These are phyloP conservation scores for Zele albiditarsus DNA, from an alignment of 2,888 invertebrate species.

Conservation along the genomic window DNA sequence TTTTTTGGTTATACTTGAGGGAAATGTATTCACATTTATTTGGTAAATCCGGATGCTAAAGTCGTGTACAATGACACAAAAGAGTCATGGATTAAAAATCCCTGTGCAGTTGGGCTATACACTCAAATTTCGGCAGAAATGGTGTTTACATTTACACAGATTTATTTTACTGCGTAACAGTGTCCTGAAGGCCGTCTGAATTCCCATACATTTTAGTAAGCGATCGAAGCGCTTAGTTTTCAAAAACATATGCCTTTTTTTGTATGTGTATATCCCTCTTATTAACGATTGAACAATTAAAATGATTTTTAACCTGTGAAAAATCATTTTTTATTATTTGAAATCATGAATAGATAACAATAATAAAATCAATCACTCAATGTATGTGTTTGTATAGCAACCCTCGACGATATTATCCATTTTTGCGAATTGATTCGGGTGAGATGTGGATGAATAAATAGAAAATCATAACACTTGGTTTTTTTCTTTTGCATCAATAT, in stretches of 20 bases:
- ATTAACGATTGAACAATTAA: background rate
- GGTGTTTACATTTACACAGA: background rate
- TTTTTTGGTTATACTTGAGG: background rate
- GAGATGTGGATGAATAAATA: too few species aligned
- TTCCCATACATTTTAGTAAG: background rate
- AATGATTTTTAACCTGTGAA: too few species aligned
- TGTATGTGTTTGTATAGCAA: too few species aligned
- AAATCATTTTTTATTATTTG: too few species aligned
- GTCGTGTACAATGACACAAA: too few species aligned
- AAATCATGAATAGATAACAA: too few species aligned
- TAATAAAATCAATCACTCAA: too few species aligned
- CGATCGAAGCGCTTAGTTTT: slow-evolving; percentile 1
- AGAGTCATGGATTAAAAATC: too few species aligned
- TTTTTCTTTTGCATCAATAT: background rate
- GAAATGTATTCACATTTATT: background rate
- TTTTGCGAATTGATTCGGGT: too few species aligned
- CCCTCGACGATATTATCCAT: too few species aligned
- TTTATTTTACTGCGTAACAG: background rate
- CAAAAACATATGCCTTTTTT: background rate
- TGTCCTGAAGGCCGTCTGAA: background rate
- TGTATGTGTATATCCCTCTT: background rate
- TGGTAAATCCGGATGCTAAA: too few species aligned
- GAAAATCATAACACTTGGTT: background rate
- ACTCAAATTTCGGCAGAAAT: background rate
- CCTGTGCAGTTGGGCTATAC: too few species aligned